Evolutionary conservation across 2,113 vertebrate genomes (phyloP), one percentile per base, ranked within the genome.

Genomic region (Barbus barbus): DNA sequence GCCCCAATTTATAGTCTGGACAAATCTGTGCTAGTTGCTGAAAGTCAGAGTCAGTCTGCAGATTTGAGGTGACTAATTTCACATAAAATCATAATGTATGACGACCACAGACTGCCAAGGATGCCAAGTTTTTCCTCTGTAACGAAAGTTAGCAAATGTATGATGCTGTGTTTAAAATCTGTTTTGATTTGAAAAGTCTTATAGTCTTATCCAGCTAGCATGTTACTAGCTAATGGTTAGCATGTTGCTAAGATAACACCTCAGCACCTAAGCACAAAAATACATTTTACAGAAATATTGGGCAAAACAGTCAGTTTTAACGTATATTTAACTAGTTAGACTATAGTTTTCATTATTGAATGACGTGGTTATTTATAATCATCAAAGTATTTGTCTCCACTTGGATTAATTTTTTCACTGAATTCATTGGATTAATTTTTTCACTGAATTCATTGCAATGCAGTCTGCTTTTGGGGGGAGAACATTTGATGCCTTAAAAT

Each of bases 221-320:
- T n/a, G n/a, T n/a, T n/a, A n/a, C n/a, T n/a, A n/a, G n/a, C n/a
- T n/a, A n/a, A 38, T 53, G 51, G 51, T 53, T 53, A 74, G 72
- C 41, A 48, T 74, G 44, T 48, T 44, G 72, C 44, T 46, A 46
- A 73, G 71, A n/a, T 48, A 74, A 48, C 69, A 14, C 69, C 36
- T 14, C 36, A 72, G 20, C 5, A 41, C 1, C 11, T 41, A 41
- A 44, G 41, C 41, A 22, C 31, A 36, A 22, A 36, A 69, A 69
- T 69, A 22, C 4, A 8, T 46, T 51, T 51, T 18, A 65, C 36
- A 18, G 2, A 65, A 33, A 65, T 33, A 65, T 20, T 65, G 14
- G 16, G 16, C 14, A 33, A 38, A 69, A n/a, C 11, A 3, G 2
- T 73, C 36, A 7, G 5, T 51, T 9, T 38, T 44, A 46, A 14